Evolutionary conservation across 1,140 invertebrate genomes (phyloP).

Genomic region (Sitobion miscanthi): DNA sequence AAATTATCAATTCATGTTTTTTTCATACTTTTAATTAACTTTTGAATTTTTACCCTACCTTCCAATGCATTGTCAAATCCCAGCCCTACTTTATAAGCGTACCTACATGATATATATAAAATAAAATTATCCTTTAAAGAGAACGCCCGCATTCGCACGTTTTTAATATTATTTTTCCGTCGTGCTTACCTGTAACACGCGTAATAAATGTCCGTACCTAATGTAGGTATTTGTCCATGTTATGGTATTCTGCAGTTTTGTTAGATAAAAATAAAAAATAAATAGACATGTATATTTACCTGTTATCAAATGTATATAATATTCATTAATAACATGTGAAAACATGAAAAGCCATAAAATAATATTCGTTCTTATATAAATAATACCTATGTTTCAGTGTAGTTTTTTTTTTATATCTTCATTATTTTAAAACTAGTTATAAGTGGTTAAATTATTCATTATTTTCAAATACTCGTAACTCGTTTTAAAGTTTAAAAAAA

Average conservation of each 20-base stretch:
- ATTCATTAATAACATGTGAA: background rate
- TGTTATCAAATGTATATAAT: background rate
- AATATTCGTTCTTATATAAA: background rate
- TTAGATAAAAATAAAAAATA: background rate
- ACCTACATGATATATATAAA: background rate
- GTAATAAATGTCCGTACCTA: background rate
- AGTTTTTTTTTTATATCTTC: background rate
- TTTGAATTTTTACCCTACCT: background rate
- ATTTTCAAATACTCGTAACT: background rate
- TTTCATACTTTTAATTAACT: background rate
- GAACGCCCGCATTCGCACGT: background rate
- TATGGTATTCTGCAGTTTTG: background rate
- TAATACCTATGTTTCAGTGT: background rate
- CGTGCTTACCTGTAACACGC: background rate
- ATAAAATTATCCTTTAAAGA: background rate
- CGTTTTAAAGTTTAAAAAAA: background rate
- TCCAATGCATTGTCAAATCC: background rate
- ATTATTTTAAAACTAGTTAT: background rate
- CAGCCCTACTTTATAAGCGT: background rate
- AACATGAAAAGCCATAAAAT: background rate
- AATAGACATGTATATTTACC: background rate
- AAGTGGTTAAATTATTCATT: conserved; percentile 1
- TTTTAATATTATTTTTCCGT: background rate
- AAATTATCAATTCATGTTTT: background rate
- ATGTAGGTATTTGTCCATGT: background rate